phyloP scores from a whole-genome alignment of 92 coral and sea anemone species.

The Porites evermanni region DNA sequence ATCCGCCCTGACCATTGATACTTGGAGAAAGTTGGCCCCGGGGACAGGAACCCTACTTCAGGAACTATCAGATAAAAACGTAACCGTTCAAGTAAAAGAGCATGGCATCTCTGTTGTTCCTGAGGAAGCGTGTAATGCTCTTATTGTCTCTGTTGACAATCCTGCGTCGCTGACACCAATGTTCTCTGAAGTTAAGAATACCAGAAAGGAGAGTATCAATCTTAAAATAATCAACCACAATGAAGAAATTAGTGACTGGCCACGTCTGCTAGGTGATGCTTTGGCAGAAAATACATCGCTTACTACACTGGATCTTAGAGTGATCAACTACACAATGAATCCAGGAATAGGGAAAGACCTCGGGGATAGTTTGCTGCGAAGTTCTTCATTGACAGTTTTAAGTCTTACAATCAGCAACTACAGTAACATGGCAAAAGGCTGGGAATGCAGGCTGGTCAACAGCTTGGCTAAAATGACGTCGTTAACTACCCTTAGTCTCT shows the following conservation, averaged over 20 bases:
- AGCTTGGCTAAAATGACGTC: too few relatives aligned
- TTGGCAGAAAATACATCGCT: neutral
- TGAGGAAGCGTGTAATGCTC: neutral
- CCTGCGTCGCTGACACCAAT: neutral
- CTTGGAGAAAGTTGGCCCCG: neutral
- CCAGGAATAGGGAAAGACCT: neutral
- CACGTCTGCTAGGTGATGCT: neutral
- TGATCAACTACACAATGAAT: neutral
- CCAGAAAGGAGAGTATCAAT: neutral
- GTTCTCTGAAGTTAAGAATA: neutral
- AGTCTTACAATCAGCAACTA: neutral
- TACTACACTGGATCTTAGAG: neutral
- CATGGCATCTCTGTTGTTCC: neutral
- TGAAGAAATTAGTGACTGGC: neutral
- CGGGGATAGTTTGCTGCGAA: neutral
- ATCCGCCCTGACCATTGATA: neutral
- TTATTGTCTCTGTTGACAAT: neutral
- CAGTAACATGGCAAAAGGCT: neutral
- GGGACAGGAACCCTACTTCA: neutral
- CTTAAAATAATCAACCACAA: neutral
- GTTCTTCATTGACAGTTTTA: neutral
- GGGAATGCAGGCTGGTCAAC: too few relatives aligned
- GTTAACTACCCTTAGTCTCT: too few relatives aligned
- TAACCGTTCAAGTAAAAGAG: neutral
- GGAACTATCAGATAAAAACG: neutral